Base-by-base conservation (phyloP, 2,797 vertebrate genomes). In the Halcyon leucocephala region DNA sequence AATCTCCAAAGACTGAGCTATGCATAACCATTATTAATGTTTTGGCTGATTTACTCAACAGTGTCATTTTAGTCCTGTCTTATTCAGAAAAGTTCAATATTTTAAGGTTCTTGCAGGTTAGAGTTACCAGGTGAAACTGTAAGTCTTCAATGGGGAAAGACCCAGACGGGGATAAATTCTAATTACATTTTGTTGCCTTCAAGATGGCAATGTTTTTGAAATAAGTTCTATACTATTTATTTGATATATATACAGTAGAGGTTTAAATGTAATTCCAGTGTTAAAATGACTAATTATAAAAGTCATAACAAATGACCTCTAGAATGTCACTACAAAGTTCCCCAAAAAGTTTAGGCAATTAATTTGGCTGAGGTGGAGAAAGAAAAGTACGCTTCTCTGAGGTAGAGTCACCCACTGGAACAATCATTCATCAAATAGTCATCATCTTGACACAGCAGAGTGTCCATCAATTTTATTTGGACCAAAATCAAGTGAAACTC, bases 171-270 rank as follows among this genome's bases (percentile, higher is more conserved):
- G 55, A 95, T 92, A 87, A 62, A 86, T 89, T 86, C 71, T 83
- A 87, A 89, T 94, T 19, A 54, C 21, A 14, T 93, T 95, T 49
- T 82, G 25, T 94, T 95, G 62, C 71, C 52, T 90, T 95, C 55
- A 84, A 46, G 35, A 71, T 42, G 48, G 19, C 12, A 79, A 70
- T 20, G 35, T 82, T 94, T 95, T 80, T 58, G 22, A 94, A 96
- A 54, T 9, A 86, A 90, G 73, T 80, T 19, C 51, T 35, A 20
- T 48, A 35, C 7, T 80, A 10, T 89, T 90, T 89, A 55, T 61
- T 92, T 1, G 0, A 70, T 85, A 72, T 94, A 82, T 86, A 46
- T 69, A 58, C 31, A 35, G 13, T 44, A 39, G 37, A 79, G 33
- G 10, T 48, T 80, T 67, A 87, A 87, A 79, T 74, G 67, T 42